Evolutionary conservation across 2,113 vertebrate genomes (phyloP).

Genomic region (Nyctibius bracteatus): DNA sequence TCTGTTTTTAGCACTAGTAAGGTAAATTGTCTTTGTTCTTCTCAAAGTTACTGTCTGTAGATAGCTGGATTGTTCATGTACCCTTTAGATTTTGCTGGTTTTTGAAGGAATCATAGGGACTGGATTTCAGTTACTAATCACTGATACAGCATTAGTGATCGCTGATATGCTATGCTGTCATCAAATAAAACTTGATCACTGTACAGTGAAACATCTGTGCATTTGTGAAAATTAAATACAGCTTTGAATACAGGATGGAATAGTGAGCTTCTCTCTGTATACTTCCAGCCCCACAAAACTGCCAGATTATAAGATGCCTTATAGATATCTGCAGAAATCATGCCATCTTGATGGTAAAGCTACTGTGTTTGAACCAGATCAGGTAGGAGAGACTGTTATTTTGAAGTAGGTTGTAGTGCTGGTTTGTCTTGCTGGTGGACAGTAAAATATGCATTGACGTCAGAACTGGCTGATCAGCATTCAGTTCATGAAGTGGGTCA

Average conservation of each 20-base stretch:
- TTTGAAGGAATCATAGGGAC: neutral
- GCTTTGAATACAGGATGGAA: neutral
- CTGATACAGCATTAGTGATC: neutral
- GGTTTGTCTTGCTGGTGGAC: slow-evolving; percentile 36
- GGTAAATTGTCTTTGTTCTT: neutral
- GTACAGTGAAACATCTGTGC: neutral
- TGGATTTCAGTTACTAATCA: neutral
- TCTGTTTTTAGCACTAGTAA: neutral
- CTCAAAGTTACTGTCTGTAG: neutral
- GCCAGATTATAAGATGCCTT: neutral
- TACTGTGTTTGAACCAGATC: neutral
- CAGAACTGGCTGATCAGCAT: slow-evolving; percentile 45
- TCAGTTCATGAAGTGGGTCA: slow-evolving; percentile 63
- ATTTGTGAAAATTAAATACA: neutral
- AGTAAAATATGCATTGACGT: slow-evolving; percentile 54
- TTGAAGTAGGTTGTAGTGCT: slow-evolving; percentile 21
- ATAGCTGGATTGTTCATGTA: rapidly evolving
- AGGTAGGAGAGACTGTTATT: slow-evolving; percentile 40
- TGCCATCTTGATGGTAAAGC: neutral
- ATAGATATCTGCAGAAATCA: neutral
- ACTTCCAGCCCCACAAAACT: neutral
- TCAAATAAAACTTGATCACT: rapidly evolving
- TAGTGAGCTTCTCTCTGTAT: neutral
- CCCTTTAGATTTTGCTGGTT: neutral
- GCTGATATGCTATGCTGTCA: rapidly evolving